Evolutionary conservation across 2,113 vertebrate species (phyloP), one percentile per base, ranked within the genome.

Genomic region (Aldabrachelys gigantea): DNA sequence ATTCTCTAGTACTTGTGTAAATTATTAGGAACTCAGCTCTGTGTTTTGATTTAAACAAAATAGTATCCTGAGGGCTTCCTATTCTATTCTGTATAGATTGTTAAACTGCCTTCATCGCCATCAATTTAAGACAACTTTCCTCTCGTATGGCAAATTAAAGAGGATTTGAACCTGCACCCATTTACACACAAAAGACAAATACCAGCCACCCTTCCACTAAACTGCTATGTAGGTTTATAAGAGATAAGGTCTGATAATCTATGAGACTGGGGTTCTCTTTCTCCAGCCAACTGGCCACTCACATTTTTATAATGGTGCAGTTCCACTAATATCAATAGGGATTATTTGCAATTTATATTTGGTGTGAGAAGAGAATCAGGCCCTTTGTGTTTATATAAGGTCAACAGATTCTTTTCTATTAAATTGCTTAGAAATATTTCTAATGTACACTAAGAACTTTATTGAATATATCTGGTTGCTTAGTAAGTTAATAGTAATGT

Each of bases 201-300:
- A 44, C 5, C 27, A 38, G 19, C 50, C 35, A 35, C 10, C 14
- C 6, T 50, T 35, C 47, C n/a, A 17, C 27, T 81, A 35, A 0
- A 0, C 1, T 89, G 35, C 62, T 2, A 92, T 19, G 29, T 2
- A 41, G 5, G 10, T 4, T 2, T 78, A 6, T 47, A 78, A 7
- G 24, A 47, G 41, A 24, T 38, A 19, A 72, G n/a, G 5, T 72
- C 65, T 72, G 65, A 44, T 29, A 47, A 47, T 25, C 24, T 78
- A 27, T 16, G 41, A 78, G 25, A 78, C 1, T 25, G 47, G 25
- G 7, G 35, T 72, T 89, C 49, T 29, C 4, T 11, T 29, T 89
- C 38, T 25, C 13, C 82, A 90, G 78, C 69, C 0, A 25, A 7
- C 10, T 44, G 29, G 75, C 52, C 57, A 4, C 2, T 41, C 81